Base-by-base conservation (phyloP, 2,113 vertebrate species). In the Mionectes macconnelli region DNA sequence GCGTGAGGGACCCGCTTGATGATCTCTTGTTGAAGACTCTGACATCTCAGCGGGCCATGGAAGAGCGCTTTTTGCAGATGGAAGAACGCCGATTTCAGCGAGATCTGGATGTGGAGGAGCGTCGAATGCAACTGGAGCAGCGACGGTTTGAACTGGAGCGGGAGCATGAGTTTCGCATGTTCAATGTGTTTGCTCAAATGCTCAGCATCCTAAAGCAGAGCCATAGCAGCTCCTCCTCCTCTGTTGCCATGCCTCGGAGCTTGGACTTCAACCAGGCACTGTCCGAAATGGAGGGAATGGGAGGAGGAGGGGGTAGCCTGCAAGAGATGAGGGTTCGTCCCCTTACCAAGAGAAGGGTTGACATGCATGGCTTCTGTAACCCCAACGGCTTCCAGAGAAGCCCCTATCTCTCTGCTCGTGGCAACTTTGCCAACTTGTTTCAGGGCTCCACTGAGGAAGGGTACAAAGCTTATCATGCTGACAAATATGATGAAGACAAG, bases 151-250 rank as follows among this genome's bases (percentile, higher is more conserved):
- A 98, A 55, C 97, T 97, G 96, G 98, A 98, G 82, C 85, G 97
- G 5, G 98, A 98, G 50, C 98, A 99, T 3, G 98, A 99, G 95
- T 97, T 98, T 28, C 98, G 98, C 57, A 98, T 99, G 91, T 97
- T 98, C 95, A 96, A 44, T 5, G 94, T 99, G 87, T 97, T 99
- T 20, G 96, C 98, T 4, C 97, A 98, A 69, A 98, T 97, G 94
- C 56, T 97, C 67, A 94, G 60, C 55, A 94, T 98, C 92, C 86
- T 98, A 2, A 97, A 96, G 35, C 97, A 97, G 80, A 94, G 87
- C 60, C 91, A 95, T 10, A 66, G 70, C 0, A 12, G 70, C 28
- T 18, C 57, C 6, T 62, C 93, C 57, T 88, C 79, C 20, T 35
- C 70, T 1, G 5, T 60, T 12, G 57, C 37, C 14, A 6, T 62